These are phyloP conservation scores for Andrena chrysosceles DNA, from an alignment of 2,888 invertebrate genomes.

Conservation along the genomic window DNA sequence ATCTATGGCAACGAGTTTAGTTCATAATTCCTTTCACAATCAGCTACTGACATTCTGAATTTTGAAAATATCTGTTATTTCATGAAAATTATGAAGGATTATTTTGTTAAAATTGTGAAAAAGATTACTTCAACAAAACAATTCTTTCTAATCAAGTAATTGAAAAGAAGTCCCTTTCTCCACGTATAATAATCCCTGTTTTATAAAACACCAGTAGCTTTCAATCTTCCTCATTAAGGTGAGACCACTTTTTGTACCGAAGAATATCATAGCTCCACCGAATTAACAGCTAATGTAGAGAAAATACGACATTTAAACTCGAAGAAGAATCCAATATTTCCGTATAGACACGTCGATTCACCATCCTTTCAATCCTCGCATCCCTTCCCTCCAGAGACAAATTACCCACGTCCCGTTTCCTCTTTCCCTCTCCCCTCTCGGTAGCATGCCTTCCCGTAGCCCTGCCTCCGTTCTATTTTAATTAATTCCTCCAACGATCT, in stretches of 20 bases:
- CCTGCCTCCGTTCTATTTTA: slow-evolving; percentile 43
- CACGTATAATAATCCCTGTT: no score
- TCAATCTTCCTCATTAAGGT: no score
- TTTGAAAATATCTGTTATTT: no score
- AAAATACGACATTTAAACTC: background rate
- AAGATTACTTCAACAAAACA: no score
- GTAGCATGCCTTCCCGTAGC: background rate
- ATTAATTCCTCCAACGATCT: slow-evolving; percentile 59
- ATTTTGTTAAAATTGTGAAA: no score
- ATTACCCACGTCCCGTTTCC: slow-evolving; percentile 12
- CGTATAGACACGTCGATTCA: background rate
- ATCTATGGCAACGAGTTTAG: no score
- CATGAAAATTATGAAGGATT: no score
- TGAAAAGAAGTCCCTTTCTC: no score
- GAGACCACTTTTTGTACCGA: background rate
- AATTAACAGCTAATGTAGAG: background rate
- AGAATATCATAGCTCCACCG: background rate
- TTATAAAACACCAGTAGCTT: no score
- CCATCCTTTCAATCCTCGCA: background rate
- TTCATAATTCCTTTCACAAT: no score
- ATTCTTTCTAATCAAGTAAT: no score
- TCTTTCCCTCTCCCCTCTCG: background rate
- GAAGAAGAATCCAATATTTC: background rate
- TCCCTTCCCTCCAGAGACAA: slow-evolving; percentile 1
- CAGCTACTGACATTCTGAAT: no score